These are phyloP conservation scores for Lordiphosa fenestrarum DNA, from an alignment of 2,888 invertebrate species.

Conservation along the genomic window DNA sequence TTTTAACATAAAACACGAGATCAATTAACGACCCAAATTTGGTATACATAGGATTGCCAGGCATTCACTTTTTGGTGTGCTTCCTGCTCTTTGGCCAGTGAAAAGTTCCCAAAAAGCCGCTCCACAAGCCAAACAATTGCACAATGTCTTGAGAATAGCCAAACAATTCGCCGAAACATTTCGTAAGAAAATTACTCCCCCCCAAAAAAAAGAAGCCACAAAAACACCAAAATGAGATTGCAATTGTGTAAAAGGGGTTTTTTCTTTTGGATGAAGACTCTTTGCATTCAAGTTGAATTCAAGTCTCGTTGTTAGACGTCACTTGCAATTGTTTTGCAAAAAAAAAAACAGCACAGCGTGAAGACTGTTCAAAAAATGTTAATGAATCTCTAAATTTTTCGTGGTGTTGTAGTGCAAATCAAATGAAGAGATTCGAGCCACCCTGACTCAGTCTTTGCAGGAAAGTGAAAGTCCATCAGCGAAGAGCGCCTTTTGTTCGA, in stretches of 20 bases:
- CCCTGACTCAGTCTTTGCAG: conserved; percentile 17
- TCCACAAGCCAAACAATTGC: conserved; percentile 27
- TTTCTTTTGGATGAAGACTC: conserved; percentile 4
- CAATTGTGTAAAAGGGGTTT: conserved; percentile 11
- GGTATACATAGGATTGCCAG: conserved; percentile 1
- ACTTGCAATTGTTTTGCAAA: conserved; percentile 12
- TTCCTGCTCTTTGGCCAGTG: conserved; percentile 28
- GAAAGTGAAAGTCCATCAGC: conserved; percentile 55
- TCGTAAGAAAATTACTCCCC: conserved; percentile 10
- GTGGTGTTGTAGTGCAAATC: conserved; percentile 26
- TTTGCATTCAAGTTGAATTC: conserved; percentile 5
- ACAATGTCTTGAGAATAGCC: conserved; percentile 50
- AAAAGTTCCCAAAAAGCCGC: conserved; percentile 3
- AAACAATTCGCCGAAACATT: conserved; percentile 12
- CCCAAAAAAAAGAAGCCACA: conserved; percentile 8
- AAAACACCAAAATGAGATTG: conserved; percentile 7
- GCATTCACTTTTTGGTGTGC: conserved; percentile 49
- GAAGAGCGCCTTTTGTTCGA: conserved; percentile 49
- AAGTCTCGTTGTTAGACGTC: conserved; percentile 5
- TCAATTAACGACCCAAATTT: conserved; percentile 38
- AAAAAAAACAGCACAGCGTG: conserved; percentile 3
- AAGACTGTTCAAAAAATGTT: conserved; percentile 38
- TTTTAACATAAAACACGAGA: conserved; percentile 25
- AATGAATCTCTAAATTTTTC: conserved; percentile 47
- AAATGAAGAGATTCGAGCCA: conserved; percentile 19